Percentiles rank a stretch among this genome's conserved stretches.
Conservation (phyloP, 2,888 invertebrate species). For the Crioceris asparagi region DNA sequence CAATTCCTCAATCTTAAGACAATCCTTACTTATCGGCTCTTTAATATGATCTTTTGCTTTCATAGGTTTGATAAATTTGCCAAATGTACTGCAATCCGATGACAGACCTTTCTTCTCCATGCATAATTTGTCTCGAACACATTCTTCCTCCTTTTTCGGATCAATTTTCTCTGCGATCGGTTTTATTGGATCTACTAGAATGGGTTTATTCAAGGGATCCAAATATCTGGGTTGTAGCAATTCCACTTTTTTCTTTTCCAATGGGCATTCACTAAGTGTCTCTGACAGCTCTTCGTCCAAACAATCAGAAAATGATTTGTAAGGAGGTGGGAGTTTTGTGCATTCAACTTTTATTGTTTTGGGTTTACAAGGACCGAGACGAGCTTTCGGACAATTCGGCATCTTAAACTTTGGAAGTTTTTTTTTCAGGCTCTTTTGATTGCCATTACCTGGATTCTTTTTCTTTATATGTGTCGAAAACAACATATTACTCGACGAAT, state of each 20-base stretch:
- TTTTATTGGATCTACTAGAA: neutral
- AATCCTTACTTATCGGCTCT: conserved; percentile 11
- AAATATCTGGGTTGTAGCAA: conserved; percentile 20
- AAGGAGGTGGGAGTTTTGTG: conserved; percentile 14
- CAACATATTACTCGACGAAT: no score
- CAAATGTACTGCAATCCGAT: conserved; percentile 20
- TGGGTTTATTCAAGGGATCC: neutral
- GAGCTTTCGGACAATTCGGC: no score
- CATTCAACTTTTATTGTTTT: no score
- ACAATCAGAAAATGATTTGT: conserved; percentile 22
- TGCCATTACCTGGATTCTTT: no score
- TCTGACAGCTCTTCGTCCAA: conserved; percentile 20
- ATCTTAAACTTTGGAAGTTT: no score
- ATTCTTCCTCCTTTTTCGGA: conserved; percentile 20
- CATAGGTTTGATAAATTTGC: conserved; percentile 17
- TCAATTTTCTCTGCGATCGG: conserved; percentile 15
- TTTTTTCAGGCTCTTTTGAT: no score
- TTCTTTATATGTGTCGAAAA: no score
- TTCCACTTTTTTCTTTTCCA: conserved; percentile 14
- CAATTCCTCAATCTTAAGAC: conserved; percentile 14
- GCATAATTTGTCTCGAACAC: conserved; percentile 20
- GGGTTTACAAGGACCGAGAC: no score
- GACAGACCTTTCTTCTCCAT: conserved; percentile 18
- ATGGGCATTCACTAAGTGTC: conserved; percentile 22
- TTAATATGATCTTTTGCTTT: conserved; percentile 15